These are phyloP conservation scores for Leptobrachium ailaonicum DNA, from an alignment of 2,113 vertebrate genomes.

Conservation along the genomic window DNA sequence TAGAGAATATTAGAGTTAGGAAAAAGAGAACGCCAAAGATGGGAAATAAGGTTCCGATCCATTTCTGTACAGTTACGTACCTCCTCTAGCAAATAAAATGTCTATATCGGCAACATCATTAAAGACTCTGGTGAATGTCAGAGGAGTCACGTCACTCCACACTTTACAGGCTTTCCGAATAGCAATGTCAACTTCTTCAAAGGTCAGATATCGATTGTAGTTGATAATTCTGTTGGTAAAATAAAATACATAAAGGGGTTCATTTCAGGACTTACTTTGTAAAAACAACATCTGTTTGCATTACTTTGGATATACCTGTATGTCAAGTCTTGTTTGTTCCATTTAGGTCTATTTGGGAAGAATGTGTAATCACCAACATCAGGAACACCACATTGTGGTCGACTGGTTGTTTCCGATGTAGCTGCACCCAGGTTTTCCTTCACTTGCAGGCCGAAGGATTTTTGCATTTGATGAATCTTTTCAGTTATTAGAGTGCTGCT, in stretches of 20 bases:
- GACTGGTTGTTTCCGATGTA: slow-evolving; percentile 68
- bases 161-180: slow-evolving; percentile 64
- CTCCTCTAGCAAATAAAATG: slow-evolving; percentile 70
- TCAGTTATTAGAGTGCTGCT: slow-evolving; percentile 47
- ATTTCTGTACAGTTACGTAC: slow-evolving; percentile 50
- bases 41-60: too few relatives aligned
- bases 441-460: slow-evolving; percentile 68
- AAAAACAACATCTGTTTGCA: too few relatives aligned
- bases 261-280: background rate
- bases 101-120: slow-evolving; percentile 68
- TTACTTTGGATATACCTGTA: slow-evolving; percentile 66
- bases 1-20: too few relatives aligned
- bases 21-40: too few relatives aligned
- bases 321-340: slow-evolving; percentile 66
- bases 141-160: slow-evolving; percentile 68
- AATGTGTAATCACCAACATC: slow-evolving; percentile 68
- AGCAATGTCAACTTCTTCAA: slow-evolving; percentile 64
- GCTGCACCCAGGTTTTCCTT: slow-evolving; percentile 64
- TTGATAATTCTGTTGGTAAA: slow-evolving; percentile 64
- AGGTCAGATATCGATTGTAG: slow-evolving; percentile 71
- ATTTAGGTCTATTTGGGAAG: slow-evolving; percentile 60
- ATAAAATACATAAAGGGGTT: background rate
- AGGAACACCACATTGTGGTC: slow-evolving; percentile 67
- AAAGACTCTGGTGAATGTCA: slow-evolving; percentile 63
- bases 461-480: slow-evolving; percentile 72